These are phyloP conservation scores for Oenanthe melanoleuca DNA, from an alignment of 2,113 vertebrate species.

Conservation along the genomic window DNA sequence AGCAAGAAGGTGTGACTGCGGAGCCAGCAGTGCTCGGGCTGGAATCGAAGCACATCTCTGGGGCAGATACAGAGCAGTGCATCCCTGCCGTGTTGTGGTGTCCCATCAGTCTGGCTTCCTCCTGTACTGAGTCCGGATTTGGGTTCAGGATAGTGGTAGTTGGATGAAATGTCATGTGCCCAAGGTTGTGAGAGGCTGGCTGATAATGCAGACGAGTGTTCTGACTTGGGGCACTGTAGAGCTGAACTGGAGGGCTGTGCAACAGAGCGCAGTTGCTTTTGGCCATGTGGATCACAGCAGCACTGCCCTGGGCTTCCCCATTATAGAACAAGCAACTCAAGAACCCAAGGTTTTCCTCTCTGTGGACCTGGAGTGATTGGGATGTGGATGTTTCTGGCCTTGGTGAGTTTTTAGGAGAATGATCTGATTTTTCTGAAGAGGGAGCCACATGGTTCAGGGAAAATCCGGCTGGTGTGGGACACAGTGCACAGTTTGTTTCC, in stretches of 20 bases:
- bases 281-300: rapidly evolving
- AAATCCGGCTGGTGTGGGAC: not conserved
- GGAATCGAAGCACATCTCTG: not conserved
- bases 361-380: not conserved
- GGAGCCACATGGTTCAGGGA: not conserved
- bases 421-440: not conserved
- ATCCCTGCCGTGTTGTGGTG: rapidly evolving
- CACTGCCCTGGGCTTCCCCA: rapidly evolving
- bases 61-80: rapidly evolving
- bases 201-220: not conserved
- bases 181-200: not conserved
- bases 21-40: not conserved
- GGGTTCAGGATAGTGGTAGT: not conserved
- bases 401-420: not conserved
- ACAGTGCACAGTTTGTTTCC: not conserved
- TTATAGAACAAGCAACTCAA: not conserved
- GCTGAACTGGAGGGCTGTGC: not conserved
- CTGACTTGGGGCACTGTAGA: not conserved
- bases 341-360: rapidly evolving
- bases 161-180: not conserved
- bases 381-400: not conserved
- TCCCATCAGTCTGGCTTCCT: not conserved
- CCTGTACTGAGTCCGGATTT: not conserved
- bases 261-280: rapidly evolving
- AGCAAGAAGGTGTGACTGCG: not conserved